A percentile compares a stretch with the other conserved stretches of the same genome.
Evolutionary conservation across 2,888 invertebrate species (phyloP).

Genomic region (Hypena proboscidalis): DNA sequence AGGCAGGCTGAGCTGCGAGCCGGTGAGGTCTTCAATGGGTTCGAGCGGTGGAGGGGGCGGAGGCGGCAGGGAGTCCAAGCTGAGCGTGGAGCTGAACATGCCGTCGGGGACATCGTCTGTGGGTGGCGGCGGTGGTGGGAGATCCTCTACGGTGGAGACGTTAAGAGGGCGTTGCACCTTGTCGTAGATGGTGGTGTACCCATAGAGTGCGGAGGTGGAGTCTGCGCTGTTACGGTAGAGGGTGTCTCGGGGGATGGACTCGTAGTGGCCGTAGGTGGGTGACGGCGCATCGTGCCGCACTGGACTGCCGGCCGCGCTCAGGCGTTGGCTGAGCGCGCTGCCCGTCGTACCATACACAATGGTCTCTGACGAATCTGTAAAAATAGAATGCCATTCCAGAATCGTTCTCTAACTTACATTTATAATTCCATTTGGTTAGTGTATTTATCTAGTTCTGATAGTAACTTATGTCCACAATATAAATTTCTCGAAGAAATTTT

Average conservation of each 20-base stretch:
- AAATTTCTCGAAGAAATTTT: too few species aligned
- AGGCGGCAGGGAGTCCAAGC: constrained; percentile 92
- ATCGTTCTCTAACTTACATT: too few species aligned
- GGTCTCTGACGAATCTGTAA: constrained; percentile 59
- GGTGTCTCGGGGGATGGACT: constrained; percentile 61
- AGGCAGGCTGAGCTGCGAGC: constrained; percentile 90
- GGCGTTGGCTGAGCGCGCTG: constrained; percentile 43
- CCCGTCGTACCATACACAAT: constrained; percentile 51
- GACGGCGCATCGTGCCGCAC: constrained; percentile 54
- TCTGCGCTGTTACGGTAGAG: constrained; percentile 61
- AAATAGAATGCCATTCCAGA: background rate
- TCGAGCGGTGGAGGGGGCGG: constrained; percentile 91
- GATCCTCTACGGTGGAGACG: constrained; percentile 69
- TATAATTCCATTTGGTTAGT: too few species aligned
- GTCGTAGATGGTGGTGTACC: constrained; percentile 82
- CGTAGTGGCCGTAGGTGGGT: constrained; percentile 68
- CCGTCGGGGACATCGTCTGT: constrained; percentile 78
- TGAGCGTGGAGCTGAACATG: constrained; percentile 91
- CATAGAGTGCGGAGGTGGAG: constrained; percentile 69
- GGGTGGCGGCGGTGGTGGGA: constrained; percentile 90
- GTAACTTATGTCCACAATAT: too few species aligned
- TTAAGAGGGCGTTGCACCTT: constrained; percentile 54
- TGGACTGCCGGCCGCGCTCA: constrained; percentile 54
- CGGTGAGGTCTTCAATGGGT: constrained; percentile 86
- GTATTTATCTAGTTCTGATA: too few species aligned